These are phyloP conservation scores for Pachycephus smyrnensis DNA, from an alignment of 2,888 invertebrate species.

Conservation along the genomic window DNA sequence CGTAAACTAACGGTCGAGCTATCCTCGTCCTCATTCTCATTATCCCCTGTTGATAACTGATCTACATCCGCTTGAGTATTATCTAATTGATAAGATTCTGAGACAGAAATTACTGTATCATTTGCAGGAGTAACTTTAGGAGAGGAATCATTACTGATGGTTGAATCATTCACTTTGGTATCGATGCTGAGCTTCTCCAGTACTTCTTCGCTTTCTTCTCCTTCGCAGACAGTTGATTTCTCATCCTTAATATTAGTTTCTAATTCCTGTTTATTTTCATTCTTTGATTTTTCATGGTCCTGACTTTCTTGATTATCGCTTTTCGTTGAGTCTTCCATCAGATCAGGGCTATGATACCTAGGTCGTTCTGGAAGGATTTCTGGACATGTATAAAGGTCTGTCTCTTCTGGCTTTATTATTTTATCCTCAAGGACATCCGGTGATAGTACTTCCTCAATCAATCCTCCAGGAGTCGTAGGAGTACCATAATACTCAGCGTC, in stretches of 20 bases:
- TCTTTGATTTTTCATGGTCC: neutral
- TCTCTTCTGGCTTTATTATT: neutral
- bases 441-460: slow-evolving; percentile 6
- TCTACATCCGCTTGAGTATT: slow-evolving; percentile 10
- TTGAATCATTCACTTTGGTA: neutral
- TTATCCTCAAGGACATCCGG: neutral
- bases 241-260: neutral
- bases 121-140: neutral
- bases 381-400: neutral
- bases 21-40: slow-evolving; percentile 58
- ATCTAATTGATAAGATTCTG: neutral
- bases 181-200: neutral
- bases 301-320: neutral
- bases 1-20: slow-evolving; percentile 69
- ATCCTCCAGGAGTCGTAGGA: slow-evolving; percentile 29
- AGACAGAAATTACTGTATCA: neutral
- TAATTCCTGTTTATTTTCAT: neutral
- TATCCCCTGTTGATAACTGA: slow-evolving; percentile 17
- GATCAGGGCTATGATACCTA: neutral
- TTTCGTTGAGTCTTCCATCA: neutral
- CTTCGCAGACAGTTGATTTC: neutral
- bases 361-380: neutral
- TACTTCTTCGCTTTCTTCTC: neutral
- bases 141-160: neutral
- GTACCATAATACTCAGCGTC: slow-evolving; percentile 59